Evolutionary conservation across 2,113 vertebrate genomes (phyloP).

Genomic region (Mormyrus lacerda): DNA sequence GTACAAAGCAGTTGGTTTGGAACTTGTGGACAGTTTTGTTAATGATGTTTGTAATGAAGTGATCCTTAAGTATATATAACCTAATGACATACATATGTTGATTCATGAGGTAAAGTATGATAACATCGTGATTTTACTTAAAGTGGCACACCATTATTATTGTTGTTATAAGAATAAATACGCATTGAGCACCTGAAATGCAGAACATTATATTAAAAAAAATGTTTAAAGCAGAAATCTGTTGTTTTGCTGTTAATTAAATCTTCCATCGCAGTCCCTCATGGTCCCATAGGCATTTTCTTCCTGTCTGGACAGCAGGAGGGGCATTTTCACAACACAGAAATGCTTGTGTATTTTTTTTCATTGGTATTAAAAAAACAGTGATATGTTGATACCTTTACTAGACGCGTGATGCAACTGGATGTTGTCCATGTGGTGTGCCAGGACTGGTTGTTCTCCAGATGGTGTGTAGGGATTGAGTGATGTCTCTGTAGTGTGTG

Average conservation of each 20-base stretch:
- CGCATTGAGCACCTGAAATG: background rate
- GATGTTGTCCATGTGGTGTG: background rate
- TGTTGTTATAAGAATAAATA: background rate
- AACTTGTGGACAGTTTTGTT: too few relatives aligned
- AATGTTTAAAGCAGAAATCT: background rate
- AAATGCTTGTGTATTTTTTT: background rate
- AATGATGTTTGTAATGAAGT: too few relatives aligned
- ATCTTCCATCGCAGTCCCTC: background rate
- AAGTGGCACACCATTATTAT: background rate
- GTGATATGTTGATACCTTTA: background rate
- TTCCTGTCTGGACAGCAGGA: conserved; percentile 3
- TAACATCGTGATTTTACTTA: too few relatives aligned
- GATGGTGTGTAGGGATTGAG: background rate
- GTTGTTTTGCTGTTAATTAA: conserved; percentile 4
- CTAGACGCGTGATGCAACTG: background rate
- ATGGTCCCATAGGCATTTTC: background rate
- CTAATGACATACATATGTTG: too few relatives aligned
- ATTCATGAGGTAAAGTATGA: too few relatives aligned
- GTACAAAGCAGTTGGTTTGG: too few relatives aligned
- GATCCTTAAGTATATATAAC: too few relatives aligned
- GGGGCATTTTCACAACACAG: background rate
- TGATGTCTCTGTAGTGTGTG: background rate
- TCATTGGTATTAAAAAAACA: background rate
- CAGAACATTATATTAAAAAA: background rate
- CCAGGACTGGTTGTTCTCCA: conserved; percentile 4